Conservation (phyloP, 2,888 invertebrate species). For the Cataglyphis altisquamis region DNA sequence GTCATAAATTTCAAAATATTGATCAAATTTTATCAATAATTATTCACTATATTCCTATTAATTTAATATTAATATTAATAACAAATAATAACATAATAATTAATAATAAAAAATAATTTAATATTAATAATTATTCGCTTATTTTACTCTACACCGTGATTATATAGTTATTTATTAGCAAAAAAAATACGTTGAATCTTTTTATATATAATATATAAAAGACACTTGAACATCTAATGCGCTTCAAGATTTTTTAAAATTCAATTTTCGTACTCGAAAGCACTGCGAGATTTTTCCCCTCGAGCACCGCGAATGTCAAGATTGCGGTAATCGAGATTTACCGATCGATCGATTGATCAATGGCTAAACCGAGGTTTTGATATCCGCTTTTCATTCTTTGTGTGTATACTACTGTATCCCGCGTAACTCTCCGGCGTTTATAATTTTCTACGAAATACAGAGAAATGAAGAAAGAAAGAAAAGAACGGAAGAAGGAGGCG, state of each 20-base stretch:
- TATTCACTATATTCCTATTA: background rate
- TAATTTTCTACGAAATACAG: slow-evolving; percentile 81
- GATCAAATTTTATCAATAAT: background rate
- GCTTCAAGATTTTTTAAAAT: background rate
- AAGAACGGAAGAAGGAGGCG: slow-evolving; percentile 10
- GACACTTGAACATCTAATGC: background rate
- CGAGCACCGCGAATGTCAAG: slow-evolving; percentile 8
- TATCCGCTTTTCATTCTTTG: slow-evolving; percentile 73
- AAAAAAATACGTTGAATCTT: background rate
- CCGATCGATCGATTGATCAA: slow-evolving; percentile 57
- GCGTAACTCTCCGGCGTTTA: slow-evolving; percentile 73
- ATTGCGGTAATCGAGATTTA: slow-evolving; percentile 18
- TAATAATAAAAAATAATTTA: too few relatives aligned
- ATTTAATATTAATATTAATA: too few relatives aligned
- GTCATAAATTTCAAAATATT: background rate
- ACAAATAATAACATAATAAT: too few relatives aligned
- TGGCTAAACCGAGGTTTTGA: slow-evolving; percentile 67
- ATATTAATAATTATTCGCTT: background rate
- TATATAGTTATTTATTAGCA: background rate
- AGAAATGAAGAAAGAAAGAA: slow-evolving; percentile 9
- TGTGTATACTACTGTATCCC: slow-evolving; percentile 51
- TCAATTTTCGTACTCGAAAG: slow-evolving; percentile 22
- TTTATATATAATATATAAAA: slow-evolving; percentile 16
- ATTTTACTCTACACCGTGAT: too few relatives aligned
- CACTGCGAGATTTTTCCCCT: slow-evolving; percentile 20